Percentiles rank a stretch among this genome's conserved stretches.
Evolutionary conservation across 2,888 invertebrate genomes (phyloP).

Genomic region (Xestia c-nigrum): DNA sequence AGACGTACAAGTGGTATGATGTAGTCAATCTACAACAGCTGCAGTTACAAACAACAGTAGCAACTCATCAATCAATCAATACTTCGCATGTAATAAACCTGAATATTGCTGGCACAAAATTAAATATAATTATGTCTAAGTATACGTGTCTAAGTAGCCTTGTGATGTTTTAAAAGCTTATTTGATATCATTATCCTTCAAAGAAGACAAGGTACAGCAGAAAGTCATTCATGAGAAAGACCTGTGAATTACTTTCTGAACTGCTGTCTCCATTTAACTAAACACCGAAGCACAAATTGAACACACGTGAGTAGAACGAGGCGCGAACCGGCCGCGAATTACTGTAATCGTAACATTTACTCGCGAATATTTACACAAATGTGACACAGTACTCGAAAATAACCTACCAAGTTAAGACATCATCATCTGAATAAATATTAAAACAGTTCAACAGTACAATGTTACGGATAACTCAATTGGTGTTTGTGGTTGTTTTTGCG

Average conservation of each 20-base stretch:
- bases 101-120: background rate
- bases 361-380: conserved; percentile 56
- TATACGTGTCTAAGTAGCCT: background rate
- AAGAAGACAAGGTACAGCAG: background rate
- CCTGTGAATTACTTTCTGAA: conserved; percentile 16
- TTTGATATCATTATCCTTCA: conserved; percentile 6
- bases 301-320: conserved; percentile 47
- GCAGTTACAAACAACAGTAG: background rate
- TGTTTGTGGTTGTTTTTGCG: conserved; percentile 66
- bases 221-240: background rate
- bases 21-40: background rate
- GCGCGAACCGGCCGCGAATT: conserved; percentile 44
- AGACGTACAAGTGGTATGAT: too few relatives aligned
- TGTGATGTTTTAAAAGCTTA: background rate
- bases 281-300: conserved; percentile 31
- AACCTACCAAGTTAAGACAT: background rate
- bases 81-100: background rate
- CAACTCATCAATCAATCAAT: background rate
- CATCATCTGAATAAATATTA: background rate
- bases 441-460: conserved; percentile 25
- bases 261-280: conserved; percentile 41
- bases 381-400: conserved; percentile 36
- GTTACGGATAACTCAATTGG: conserved; percentile 54
- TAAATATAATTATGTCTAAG: background rate
- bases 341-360: conserved; percentile 28